Evolutionary conservation across 2,797 vertebrate genomes (phyloP).

Genomic region (Sphaeramia orbicularis): DNA sequence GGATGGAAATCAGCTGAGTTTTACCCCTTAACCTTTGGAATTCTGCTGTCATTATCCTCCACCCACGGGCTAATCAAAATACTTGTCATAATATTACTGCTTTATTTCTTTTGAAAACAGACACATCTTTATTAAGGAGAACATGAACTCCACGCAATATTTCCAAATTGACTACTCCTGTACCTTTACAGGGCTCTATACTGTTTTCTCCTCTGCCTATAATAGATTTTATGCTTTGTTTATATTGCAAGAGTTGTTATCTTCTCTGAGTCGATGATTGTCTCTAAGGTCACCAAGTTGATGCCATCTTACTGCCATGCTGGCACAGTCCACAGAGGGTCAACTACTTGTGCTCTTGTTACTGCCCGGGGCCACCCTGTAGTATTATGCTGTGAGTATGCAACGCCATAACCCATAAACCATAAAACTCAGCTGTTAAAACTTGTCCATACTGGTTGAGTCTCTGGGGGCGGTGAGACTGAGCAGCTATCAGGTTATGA

Average conservation of each 20-base stretch:
- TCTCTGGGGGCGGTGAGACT: neutral
- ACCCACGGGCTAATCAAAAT: slow-evolving; percentile 53
- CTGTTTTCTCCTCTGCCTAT: neutral
- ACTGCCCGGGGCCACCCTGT: neutral
- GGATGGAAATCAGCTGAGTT: slow-evolving; percentile 20
- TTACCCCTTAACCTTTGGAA: slow-evolving; percentile 72
- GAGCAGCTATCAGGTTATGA: slow-evolving; percentile 2
- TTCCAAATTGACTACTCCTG: neutral
- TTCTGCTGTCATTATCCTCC: slow-evolving; percentile 37
- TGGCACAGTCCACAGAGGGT: slow-evolving; percentile 54
- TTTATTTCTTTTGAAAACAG: neutral
- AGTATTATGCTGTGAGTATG: slow-evolving; percentile 3
- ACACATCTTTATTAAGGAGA: neutral
- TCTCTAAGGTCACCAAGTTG: slow-evolving; percentile 21
- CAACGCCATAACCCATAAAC: slow-evolving; percentile 52
- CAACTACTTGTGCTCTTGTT: slow-evolving; percentile 28
- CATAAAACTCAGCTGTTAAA: slow-evolving; percentile 61
- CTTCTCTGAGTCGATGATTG: slow-evolving; percentile 49
- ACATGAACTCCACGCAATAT: too few relatives aligned
- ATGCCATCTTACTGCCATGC: slow-evolving; percentile 45
- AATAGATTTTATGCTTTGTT: neutral
- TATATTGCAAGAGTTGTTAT: slow-evolving; percentile 5
- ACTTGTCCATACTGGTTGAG: slow-evolving; percentile 46
- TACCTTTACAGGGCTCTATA: neutral
- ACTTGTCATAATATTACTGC: neutral